phyloP scores from a whole-genome alignment of 92 coral and sea anemone genomes.

The Muricea muricata region DNA sequence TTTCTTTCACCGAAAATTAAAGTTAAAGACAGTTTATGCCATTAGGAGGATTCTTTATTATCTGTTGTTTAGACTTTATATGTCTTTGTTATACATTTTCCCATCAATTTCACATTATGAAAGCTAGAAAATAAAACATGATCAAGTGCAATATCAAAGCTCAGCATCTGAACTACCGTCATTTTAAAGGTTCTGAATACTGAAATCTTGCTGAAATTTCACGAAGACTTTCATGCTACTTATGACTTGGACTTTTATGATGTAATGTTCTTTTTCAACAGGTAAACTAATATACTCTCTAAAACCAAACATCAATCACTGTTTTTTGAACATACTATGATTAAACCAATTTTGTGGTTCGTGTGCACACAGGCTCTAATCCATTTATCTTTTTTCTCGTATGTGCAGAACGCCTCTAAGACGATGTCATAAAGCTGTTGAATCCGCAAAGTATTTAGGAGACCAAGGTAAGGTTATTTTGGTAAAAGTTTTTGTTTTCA shows the following conservation, averaged over 20 bases:
- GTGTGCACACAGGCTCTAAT: too few relatives aligned
- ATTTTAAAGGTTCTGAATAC: slow-evolving; percentile 75
- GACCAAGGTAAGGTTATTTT: slow-evolving; percentile 66
- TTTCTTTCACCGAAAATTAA: too few relatives aligned
- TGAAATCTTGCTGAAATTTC: slow-evolving; percentile 83
- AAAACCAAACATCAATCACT: neutral
- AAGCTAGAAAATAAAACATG: neutral
- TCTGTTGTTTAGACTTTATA: too few relatives aligned
- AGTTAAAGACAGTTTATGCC: too few relatives aligned
- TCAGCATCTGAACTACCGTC: neutral
- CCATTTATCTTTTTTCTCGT: too few relatives aligned
- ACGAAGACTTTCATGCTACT: slow-evolving; percentile 85
- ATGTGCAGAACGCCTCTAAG: slow-evolving; percentile 75
- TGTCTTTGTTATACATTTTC: too few relatives aligned
- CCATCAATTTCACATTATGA: too few relatives aligned
- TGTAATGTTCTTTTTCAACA: slow-evolving; percentile 90
- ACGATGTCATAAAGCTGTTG: slow-evolving; percentile 89
- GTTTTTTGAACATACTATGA: neutral
- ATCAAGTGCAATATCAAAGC: neutral
- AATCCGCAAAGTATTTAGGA: slow-evolving; percentile 77
- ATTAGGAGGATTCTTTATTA: too few relatives aligned
- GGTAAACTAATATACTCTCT: slow-evolving; percentile 48
- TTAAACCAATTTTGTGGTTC: too few relatives aligned
- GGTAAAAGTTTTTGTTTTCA: too few relatives aligned
- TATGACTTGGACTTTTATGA: slow-evolving; percentile 88